These are phyloP conservation scores for Paracentrotus lividus DNA, from an alignment of 53 echinoderm and acorn worm species.

Conservation along the genomic window DNA sequence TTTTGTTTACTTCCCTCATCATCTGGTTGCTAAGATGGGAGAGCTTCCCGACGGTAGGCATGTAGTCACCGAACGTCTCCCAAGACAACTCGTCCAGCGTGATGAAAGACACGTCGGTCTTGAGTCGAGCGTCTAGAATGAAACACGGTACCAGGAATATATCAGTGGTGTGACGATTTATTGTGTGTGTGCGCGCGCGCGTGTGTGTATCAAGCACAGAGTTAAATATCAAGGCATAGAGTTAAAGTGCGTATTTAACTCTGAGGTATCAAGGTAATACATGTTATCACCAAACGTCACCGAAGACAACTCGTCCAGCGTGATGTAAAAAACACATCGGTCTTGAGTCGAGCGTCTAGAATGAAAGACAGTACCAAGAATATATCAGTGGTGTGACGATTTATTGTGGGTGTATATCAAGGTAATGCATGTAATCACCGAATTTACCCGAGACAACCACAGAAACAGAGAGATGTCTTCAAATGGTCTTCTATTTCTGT, in stretches of 20 bases:
- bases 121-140: not conserved
- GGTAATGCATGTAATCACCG: conserved; percentile 5
- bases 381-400: not conserved
- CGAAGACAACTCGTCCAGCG: conserved; percentile 56
- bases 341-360: not conserved
- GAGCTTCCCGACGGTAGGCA: not conserved
- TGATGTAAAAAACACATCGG: conserved; percentile 16
- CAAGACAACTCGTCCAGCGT: conserved; percentile 58
- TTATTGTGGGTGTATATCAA: too few species aligned
- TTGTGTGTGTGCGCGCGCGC: too few species aligned
- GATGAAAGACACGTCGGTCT: not conserved
- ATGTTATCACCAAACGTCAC: conserved; percentile 25
- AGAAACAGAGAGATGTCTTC: too few species aligned
- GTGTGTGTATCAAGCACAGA: too few species aligned
- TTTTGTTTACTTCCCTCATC: conserved; percentile 29
- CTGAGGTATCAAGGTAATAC: too few species aligned
- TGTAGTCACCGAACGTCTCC: conserved; percentile 33
- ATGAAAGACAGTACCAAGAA: not conserved
- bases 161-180: too few species aligned
- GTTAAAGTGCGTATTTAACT: too few species aligned
- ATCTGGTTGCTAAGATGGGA: conserved; percentile 33
- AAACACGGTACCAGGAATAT: not conserved
- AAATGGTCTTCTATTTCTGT: too few species aligned
- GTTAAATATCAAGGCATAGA: too few species aligned
- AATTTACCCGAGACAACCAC: conserved; percentile 50